Conservation (phyloP, 2,113 vertebrate genomes). For the Lophius piscatorius region DNA sequence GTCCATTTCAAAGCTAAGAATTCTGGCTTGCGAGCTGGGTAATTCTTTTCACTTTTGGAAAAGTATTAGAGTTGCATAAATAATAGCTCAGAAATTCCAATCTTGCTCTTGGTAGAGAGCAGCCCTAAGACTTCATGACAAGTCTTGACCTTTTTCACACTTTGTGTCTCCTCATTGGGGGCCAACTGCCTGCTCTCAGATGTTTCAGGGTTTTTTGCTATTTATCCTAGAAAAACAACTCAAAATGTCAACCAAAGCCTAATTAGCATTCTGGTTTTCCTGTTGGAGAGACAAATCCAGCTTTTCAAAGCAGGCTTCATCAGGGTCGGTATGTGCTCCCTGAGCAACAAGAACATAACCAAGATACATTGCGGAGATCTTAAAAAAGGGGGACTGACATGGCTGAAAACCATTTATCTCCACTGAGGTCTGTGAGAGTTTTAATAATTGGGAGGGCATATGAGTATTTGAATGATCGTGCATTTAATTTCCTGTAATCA, state of each 20-base stretch:
- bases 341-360: not conserved
- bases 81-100: not conserved
- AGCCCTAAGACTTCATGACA: not conserved
- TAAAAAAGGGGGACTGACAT: not conserved
- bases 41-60: not conserved
- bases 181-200: not conserved
- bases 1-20: not conserved
- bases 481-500: conserved; percentile 2
- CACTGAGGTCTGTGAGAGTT: no score
- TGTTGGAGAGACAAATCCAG: not conserved
- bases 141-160: not conserved
- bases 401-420: no score
- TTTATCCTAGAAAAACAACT: not conserved
- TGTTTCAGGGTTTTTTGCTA: not conserved
- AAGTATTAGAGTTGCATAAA: not conserved
- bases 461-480: not conserved
- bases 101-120: conserved; percentile 4
- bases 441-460: not conserved
- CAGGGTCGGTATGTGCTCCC: not conserved
- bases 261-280: no score
- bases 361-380: not conserved
- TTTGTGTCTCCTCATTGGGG: not conserved
- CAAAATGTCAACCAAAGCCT: no score
- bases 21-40: not conserved
- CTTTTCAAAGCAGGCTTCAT: not conserved